phyloP scores from a whole-genome alignment of 2,797 vertebrate genomes.

The Dromococcyx pavoninus region DNA sequence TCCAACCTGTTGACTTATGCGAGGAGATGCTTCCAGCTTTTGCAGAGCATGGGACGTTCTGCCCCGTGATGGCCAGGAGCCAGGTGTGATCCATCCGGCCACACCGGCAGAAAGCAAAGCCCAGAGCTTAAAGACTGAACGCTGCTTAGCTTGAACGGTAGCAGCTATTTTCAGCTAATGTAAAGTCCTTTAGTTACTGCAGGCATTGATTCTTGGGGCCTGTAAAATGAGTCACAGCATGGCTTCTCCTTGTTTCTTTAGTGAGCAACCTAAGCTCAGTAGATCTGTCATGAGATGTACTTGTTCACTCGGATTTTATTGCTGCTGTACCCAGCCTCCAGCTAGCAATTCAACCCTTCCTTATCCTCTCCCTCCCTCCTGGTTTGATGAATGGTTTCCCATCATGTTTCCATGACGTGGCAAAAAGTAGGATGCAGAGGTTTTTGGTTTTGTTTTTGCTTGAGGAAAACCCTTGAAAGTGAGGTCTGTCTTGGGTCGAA shows the following conservation, averaged over 20 bases:
- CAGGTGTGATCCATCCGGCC: neutral
- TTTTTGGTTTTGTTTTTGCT: neutral
- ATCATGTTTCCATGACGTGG: rapidly evolving
- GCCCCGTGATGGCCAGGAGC: neutral
- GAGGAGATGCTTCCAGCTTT: neutral
- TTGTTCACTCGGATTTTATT: neutral
- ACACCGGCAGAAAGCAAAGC: neutral
- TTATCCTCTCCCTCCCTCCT: neutral
- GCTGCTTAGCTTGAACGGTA: neutral
- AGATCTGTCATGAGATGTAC: neutral
- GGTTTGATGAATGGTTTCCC: neutral
- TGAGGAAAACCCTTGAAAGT: neutral
- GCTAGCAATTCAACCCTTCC: neutral
- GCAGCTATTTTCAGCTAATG: neutral
- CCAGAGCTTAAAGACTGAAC: neutral
- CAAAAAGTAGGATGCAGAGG: neutral
- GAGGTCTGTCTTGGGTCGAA: neutral
- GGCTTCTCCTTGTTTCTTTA: neutral
- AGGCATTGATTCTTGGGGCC: neutral
- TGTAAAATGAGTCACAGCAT: slow-evolving; percentile 15
- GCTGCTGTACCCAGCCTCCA: neutral
- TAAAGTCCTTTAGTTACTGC: neutral
- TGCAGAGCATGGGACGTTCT: neutral
- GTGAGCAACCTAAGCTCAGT: neutral
- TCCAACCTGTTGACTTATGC: neutral